Percentiles rank a stretch among this genome's conserved stretches.
These are phyloP conservation scores for Nemotelus nigrinus DNA, from an alignment of 2,888 invertebrate species.

Conservation along the genomic window DNA sequence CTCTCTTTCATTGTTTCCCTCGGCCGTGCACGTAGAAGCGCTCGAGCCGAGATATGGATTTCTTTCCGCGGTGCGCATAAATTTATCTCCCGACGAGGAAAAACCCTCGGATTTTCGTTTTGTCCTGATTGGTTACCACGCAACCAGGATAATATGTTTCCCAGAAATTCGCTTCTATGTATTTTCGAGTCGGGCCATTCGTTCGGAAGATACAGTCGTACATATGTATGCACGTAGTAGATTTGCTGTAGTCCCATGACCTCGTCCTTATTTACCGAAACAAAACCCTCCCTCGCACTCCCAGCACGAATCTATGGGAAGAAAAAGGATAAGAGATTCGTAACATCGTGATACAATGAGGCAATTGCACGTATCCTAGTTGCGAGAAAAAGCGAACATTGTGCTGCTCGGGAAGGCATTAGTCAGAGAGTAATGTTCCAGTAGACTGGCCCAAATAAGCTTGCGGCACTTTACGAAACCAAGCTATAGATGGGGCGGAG, in stretches of 20 bases:
- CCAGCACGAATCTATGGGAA: background rate
- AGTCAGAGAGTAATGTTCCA: slow-evolving; percentile 13
- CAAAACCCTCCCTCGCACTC: background rate
- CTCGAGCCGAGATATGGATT: slow-evolving; percentile 17
- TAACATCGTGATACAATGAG: slow-evolving; percentile 27
- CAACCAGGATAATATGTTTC: slow-evolving; percentile 42
- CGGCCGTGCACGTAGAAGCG: background rate
- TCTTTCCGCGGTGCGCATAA: slow-evolving; percentile 41
- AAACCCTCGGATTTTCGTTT: slow-evolving; percentile 44
- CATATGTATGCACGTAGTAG: background rate
- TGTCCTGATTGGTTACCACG: slow-evolving; percentile 46
- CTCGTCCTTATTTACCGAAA: slow-evolving; percentile 17
- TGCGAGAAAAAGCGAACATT: background rate
- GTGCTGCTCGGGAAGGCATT: background rate
- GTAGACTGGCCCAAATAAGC: slow-evolving; percentile 1
- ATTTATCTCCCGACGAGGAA: slow-evolving; percentile 35
- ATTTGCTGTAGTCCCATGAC: slow-evolving; percentile 13
- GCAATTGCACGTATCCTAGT: slow-evolving; percentile 9
- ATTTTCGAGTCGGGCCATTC: background rate
- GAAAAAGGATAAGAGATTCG: slow-evolving; percentile 21
- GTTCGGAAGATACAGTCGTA: background rate
- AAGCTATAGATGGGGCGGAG: background rate
- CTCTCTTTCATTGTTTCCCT: slow-evolving; percentile 21
- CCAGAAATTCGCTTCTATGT: slow-evolving; percentile 24
- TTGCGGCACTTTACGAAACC: background rate